These are phyloP conservation scores for Rutpela maculata DNA, from an alignment of 2,888 invertebrate genomes.

Conservation along the genomic window DNA sequence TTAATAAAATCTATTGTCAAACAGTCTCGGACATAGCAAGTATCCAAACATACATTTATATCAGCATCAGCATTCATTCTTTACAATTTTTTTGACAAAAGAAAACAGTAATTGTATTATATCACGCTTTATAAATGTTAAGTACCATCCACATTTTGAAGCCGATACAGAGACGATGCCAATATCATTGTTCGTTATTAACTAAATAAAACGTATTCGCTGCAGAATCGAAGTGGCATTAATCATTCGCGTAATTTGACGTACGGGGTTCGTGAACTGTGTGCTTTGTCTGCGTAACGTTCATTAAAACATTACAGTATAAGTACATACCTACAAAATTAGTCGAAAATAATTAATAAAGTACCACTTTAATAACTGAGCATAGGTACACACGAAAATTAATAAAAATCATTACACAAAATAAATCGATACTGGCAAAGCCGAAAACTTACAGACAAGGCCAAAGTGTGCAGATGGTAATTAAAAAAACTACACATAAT, in stretches of 20 bases:
- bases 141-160: conserved; percentile 39
- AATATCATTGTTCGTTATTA: conserved; percentile 9
- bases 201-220: not conserved
- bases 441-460: conserved; percentile 25
- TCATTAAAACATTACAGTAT: not conserved
- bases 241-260: not conserved
- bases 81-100: conserved; percentile 34
- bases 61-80: conserved; percentile 25
- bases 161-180: conserved; percentile 24
- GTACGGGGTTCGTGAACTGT: not conserved
- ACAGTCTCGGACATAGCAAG: conserved; percentile 40
- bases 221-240: not conserved
- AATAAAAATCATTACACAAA: conserved; percentile 8
- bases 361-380: conserved; percentile 13
- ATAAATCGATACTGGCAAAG: not conserved
- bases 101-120: conserved; percentile 35
- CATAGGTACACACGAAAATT: conserved; percentile 11
- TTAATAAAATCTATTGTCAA: conserved; percentile 42
- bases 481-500: conserved; percentile 48
- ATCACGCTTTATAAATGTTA: conserved; percentile 42
- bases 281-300: not conserved
- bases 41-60: conserved; percentile 30
- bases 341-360: not conserved
- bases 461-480: conserved; percentile 44
- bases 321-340: conserved; percentile 1